Percentiles rank a stretch among this genome's conserved stretches.
phyloP scores from a whole-genome alignment of 2,888 invertebrate species.

The Psylliodes chrysocephalus region DNA sequence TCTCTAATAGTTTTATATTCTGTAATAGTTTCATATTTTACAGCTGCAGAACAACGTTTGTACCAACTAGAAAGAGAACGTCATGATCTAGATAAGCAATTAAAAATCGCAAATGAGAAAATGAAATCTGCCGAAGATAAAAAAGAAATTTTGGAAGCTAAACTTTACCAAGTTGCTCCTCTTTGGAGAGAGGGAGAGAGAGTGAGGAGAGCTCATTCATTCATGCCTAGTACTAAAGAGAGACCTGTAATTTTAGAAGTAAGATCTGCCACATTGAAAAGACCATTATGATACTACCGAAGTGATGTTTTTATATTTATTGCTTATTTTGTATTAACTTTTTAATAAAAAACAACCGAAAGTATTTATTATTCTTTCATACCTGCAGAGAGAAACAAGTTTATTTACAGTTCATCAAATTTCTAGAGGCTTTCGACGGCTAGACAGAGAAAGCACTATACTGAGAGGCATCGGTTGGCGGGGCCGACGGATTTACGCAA shows the following conservation, averaged over 20 bases:
- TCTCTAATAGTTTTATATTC: too few species aligned
- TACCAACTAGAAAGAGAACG: constrained; percentile 78
- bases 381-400: too few species aligned
- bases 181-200: constrained; percentile 68
- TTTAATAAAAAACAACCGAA: neutral
- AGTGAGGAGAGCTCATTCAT: constrained; percentile 75
- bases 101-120: constrained; percentile 75
- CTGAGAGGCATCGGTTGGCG: too few species aligned
- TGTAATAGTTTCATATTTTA: constrained; percentile 36
- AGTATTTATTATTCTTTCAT: too few species aligned
- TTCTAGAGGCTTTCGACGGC: too few species aligned
- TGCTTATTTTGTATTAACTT: neutral
- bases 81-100: constrained; percentile 74
- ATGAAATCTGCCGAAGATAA: constrained; percentile 75
- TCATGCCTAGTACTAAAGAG: constrained; percentile 74
- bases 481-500: too few species aligned
- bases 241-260: constrained; percentile 64
- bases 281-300: constrained; percentile 32
- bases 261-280: constrained; percentile 58
- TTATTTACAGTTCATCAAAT: too few species aligned
- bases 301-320: neutral
- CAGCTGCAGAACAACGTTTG: constrained; percentile 78
- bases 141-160: constrained; percentile 69
- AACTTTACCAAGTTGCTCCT: constrained; percentile 68
- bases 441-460: too few species aligned